phyloP scores from a whole-genome alignment of 2,888 invertebrate species.

The Sisyra terminalis region DNA sequence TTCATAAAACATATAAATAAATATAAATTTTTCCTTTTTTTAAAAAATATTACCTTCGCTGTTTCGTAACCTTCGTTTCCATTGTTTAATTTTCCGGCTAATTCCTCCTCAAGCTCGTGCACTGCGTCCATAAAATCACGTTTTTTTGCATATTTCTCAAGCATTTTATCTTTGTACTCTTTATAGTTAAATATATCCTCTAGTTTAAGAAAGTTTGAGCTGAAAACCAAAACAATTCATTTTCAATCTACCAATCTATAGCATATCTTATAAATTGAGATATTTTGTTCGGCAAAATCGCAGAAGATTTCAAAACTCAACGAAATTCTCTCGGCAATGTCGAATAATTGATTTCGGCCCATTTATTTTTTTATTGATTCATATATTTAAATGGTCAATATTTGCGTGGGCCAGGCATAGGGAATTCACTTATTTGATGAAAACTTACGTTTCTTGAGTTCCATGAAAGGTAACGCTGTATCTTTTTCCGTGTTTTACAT shows the following conservation, averaged over 20 bases:
- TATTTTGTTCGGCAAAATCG: slow-evolving; percentile 33
- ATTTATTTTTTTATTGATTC: background rate
- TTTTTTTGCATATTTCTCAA: slow-evolving; percentile 58
- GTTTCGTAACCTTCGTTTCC: slow-evolving; percentile 15
- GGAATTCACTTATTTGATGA: background rate
- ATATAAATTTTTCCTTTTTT: too few relatives aligned
- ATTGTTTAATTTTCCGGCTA: slow-evolving; percentile 26
- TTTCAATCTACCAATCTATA: too few relatives aligned
- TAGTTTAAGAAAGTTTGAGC: slow-evolving; percentile 38
- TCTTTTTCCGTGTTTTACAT: slow-evolving; percentile 48
- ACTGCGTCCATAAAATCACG: slow-evolving; percentile 79
- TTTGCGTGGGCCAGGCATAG: slow-evolving; percentile 1
- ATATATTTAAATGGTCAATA: background rate
- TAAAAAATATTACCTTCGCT: too few relatives aligned
- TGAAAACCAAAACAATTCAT: background rate
- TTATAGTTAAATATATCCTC: slow-evolving; percentile 77
- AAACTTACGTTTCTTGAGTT: slow-evolving; percentile 78
- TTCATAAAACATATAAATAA: too few relatives aligned
- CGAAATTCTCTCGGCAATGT: slow-evolving; percentile 30
- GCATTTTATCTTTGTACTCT: slow-evolving; percentile 63
- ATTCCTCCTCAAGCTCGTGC: slow-evolving; percentile 69
- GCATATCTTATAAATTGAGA: too few relatives aligned
- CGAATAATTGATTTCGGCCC: slow-evolving; percentile 21
- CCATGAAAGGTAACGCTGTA: slow-evolving; percentile 88
- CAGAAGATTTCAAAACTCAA: slow-evolving; percentile 28